Base-by-base conservation (phyloP, 2,113 vertebrate species). In the Eptesicus fuscus region DNA sequence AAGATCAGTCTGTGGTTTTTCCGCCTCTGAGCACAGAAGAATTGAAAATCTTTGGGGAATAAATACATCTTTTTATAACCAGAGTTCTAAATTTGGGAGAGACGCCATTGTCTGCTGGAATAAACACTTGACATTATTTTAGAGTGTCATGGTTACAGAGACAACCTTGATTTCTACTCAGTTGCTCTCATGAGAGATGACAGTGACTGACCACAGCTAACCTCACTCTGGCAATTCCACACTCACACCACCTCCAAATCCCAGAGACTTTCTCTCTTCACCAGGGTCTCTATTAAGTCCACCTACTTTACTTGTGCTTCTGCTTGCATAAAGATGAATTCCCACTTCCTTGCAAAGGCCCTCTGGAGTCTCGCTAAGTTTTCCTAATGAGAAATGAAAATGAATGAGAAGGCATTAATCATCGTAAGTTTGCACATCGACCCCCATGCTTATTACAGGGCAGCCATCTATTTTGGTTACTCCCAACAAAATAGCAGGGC, bases 281-380 rank as follows among this genome's bases (percentile, higher is more conserved):
- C 49, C 37, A 74, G 23, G 49, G 69, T 37, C 51, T 83, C 56
- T 77, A 0, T 30, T 7, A 35, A 71, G 91, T 97, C 95, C 98
- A 99, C 99, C 98, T 98, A 99, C 99, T 99, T 99, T 69, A 99
- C 99, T 99, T 99, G 99, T 51, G 99, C 99, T 96, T 99, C 99
- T 74, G 99, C 99, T 98, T 99, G 99, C 99, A 99, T 99, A 97
- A 99, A 99, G 98, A 99, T 99, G 96, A 99, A 99, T 97, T 99
- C 99, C 99, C 99, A 99, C 97, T 99, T 99, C 74, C 99, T 98
- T 96, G 99, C 99, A 95, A 99, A 99, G 6, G 99, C 99, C 96
- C 99, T 98, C 98, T 99, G 99, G 95, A 99, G 98, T 96, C 99
- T 98, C 84, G 99, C 99, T 96, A 99, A 98, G 97, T 99, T 99